phyloP scores from a whole-genome alignment of 2,797 vertebrate species.

The Brachyrhaphis roseni region DNA sequence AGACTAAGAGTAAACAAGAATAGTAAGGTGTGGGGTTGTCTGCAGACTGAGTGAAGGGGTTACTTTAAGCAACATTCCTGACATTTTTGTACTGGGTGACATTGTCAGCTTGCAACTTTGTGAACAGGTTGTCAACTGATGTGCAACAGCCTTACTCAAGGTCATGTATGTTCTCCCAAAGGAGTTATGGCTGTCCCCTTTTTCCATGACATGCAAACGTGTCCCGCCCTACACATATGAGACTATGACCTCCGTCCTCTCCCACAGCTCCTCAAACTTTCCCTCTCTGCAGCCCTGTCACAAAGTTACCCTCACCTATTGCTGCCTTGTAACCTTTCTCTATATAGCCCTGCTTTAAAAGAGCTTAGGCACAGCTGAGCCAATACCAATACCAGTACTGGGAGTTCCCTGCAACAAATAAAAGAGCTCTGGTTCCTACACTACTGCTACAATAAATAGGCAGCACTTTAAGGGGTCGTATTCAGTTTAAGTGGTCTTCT shows the following conservation, averaged over 20 bases:
- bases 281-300: slow-evolving; percentile 48
- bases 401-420: slow-evolving; percentile 25
- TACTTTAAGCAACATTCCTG: slow-evolving; percentile 47
- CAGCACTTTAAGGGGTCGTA: neutral
- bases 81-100: slow-evolving; percentile 50
- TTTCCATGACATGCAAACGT: slow-evolving; percentile 39
- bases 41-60: neutral
- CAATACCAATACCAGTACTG: slow-evolving; percentile 25
- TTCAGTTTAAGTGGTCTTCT: neutral
- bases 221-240: slow-evolving; percentile 14
- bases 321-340: slow-evolving; percentile 53
- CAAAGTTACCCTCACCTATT: slow-evolving; percentile 39
- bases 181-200: slow-evolving; percentile 33
- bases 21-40: slow-evolving; percentile 15
- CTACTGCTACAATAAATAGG: neutral
- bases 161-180: slow-evolving; percentile 40
- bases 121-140: slow-evolving; percentile 58
- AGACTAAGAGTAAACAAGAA: slow-evolving; percentile 40
- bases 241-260: slow-evolving; percentile 32
- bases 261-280: slow-evolving; percentile 23
- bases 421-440: slow-evolving; percentile 12
- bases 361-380: slow-evolving; percentile 52
- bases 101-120: slow-evolving; percentile 51
- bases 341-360: slow-evolving; percentile 46
- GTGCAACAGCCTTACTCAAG: slow-evolving; percentile 56